Percentiles rank a stretch among this genome's conserved stretches.
phyloP scores from a whole-genome alignment of 2,797 vertebrate genomes.

The Bovichtus variegatus region DNA sequence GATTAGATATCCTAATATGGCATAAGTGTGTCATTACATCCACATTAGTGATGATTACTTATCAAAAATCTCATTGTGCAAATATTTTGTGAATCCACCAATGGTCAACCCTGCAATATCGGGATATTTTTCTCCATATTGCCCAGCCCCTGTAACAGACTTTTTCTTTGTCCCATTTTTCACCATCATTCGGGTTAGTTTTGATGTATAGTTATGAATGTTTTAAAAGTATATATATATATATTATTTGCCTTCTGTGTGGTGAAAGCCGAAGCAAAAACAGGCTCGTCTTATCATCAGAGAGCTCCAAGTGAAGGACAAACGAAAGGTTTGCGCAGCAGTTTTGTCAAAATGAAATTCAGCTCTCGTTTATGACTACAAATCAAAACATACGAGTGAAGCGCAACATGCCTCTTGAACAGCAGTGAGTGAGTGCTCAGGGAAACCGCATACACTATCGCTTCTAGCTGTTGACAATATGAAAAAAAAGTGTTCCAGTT shows the following conservation, averaged over 20 bases:
- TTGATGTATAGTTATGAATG: no score
- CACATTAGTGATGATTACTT: no score
- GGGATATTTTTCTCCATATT: no score
- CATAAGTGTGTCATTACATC: no score
- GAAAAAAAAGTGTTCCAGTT: not conserved
- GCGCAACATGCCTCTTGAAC: conserved; percentile 7
- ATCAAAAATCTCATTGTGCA: no score
- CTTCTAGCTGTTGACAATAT: conserved; percentile 1
- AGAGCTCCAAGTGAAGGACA: conserved; percentile 16
- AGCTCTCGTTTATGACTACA: conserved; percentile 14
- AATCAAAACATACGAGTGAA: conserved; percentile 24
- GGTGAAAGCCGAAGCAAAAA: no score
- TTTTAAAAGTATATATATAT: no score
- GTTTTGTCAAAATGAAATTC: conserved; percentile 36
- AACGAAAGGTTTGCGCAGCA: not conserved
- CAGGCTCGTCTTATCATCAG: conserved; percentile 1
- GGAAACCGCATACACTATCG: conserved; percentile 2
- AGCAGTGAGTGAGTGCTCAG: not conserved
- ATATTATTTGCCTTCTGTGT: not conserved
- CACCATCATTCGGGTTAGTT: accelerated
- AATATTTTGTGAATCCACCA: no score
- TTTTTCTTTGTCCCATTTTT: not conserved
- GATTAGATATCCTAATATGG: no score
- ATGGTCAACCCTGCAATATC: no score
- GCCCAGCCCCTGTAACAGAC: no score